Evolutionary conservation across 2,888 invertebrate species (phyloP).

Genomic region (Drosophila mimetica): DNA sequence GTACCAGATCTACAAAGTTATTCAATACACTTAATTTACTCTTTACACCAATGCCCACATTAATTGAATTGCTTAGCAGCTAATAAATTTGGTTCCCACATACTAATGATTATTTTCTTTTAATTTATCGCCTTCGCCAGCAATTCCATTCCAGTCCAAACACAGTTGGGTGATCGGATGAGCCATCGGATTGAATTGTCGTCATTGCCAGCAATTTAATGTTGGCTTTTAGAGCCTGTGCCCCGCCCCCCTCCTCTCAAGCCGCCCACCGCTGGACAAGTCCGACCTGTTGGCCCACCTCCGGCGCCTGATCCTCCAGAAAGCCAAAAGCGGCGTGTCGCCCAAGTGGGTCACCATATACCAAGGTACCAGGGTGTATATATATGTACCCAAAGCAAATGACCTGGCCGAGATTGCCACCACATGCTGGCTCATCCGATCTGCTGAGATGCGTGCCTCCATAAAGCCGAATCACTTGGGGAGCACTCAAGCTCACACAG

Average conservation of each 20-base stretch:
- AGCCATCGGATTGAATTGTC: slow-evolving; percentile 4
- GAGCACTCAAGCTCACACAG: slow-evolving; percentile 12
- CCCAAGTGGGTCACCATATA: slow-evolving; percentile 24
- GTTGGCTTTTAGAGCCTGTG: slow-evolving; percentile 1
- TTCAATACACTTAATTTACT: too few relatives aligned
- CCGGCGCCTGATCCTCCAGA: slow-evolving; percentile 12
- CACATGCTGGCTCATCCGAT: slow-evolving; percentile 9
- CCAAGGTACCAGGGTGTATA: background rate
- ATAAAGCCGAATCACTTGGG: slow-evolving; percentile 3
- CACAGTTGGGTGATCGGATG: background rate
- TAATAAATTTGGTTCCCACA: slow-evolving; percentile 3
- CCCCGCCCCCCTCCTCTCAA: background rate
- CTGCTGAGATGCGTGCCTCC: slow-evolving; percentile 13
- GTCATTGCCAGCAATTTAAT: slow-evolving; percentile 3
- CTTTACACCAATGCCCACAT: too few relatives aligned
- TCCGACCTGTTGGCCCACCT: slow-evolving; percentile 27
- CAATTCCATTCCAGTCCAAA: background rate
- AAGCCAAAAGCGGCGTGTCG: slow-evolving; percentile 3
- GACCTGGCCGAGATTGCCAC: slow-evolving; percentile 35
- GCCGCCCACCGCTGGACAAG: slow-evolving; percentile 4
- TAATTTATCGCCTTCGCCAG: background rate
- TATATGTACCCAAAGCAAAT: slow-evolving; percentile 4
- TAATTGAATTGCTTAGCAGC: too few relatives aligned
- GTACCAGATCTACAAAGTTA: too few relatives aligned
- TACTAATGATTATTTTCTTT: background rate